Base-by-base conservation (phyloP, 2,888 invertebrate genomes). In the Chironomus riparius region DNA sequence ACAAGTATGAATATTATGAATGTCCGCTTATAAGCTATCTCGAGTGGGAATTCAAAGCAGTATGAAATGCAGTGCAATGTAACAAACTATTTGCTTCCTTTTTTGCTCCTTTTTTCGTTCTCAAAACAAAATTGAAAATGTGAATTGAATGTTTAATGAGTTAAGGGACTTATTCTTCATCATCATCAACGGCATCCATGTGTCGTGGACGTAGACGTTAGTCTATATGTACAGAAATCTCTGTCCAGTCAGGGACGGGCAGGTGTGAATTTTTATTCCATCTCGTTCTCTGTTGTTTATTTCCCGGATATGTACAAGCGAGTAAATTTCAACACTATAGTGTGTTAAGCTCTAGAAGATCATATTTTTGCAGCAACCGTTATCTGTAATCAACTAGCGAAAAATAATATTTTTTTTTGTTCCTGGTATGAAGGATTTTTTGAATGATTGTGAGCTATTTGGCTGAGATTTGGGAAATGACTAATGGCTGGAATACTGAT, bases 101-200 rank as follows among this genome's bases (percentile, higher is more conserved):
- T 22, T 13, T 65, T 22, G 3, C 47, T 65, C 13, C 28, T 61
- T 22, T 72, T 72, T 72, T 61, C 28, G 13, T 61, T 24, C 47
- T 24, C 50, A 61, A 72, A 38, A 50, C 50, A 72, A 72, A 56
- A 72, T 72, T 72, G 72, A 72, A 72, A 72, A 72, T 72, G 72
- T 72, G 72, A 61, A 50, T 56, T 72, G 72, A 72, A 72, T 72
- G 28, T 62, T 72, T 72, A 72, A 72, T 72, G 28, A 72, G 72
- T 28, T 65, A 21, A 65, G 65, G 65, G 65, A 65, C 65, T 65
- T 65, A 65, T 65, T 65, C 65, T 65, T 65, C 65, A 65, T 65
- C 65, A 65, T 21, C 21, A 21, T 65, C 65, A 22, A 13, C 65
- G n/a, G 18, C 38, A 38, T 56, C 56, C 18, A 24, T 65, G 10